phyloP scores from a whole-genome alignment of 2,888 invertebrate species.

The Oligia strigilis region DNA sequence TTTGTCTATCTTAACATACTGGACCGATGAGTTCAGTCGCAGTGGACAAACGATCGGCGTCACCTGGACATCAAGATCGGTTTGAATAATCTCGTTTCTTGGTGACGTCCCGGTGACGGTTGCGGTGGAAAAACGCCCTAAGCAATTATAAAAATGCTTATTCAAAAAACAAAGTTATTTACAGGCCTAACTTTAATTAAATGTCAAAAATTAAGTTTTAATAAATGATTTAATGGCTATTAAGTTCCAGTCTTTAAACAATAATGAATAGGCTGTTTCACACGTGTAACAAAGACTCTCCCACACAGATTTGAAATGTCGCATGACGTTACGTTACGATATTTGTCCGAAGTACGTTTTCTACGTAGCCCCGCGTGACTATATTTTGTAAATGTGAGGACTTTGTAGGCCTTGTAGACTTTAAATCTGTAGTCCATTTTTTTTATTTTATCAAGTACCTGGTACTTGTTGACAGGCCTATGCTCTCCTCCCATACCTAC shows the following conservation, averaged over 20 bases:
- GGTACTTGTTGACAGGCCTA: no score
- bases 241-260: not conserved
- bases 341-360: not conserved
- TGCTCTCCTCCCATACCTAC: no score
- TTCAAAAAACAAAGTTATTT: no score
- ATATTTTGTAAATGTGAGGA: no score
- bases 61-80: not conserved
- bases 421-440: no score
- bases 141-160: no score
- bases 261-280: not conserved
- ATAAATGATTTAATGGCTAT: not conserved
- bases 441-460: no score
- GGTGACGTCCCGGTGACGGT: not conserved
- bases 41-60: no score
- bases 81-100: not conserved
- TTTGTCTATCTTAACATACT: no score
- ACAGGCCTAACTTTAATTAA: not conserved
- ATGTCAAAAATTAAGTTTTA: not conserved
- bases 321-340: not conserved
- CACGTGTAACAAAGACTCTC: not conserved
- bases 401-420: no score
- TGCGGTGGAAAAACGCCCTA: not conserved
- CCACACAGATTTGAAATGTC: not conserved
- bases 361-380: no score
- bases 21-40: no score